Evolutionary conservation across 2,797 vertebrate species (phyloP), one percentile per base, ranked within the genome.

Genomic region (Valencia hispanica): DNA sequence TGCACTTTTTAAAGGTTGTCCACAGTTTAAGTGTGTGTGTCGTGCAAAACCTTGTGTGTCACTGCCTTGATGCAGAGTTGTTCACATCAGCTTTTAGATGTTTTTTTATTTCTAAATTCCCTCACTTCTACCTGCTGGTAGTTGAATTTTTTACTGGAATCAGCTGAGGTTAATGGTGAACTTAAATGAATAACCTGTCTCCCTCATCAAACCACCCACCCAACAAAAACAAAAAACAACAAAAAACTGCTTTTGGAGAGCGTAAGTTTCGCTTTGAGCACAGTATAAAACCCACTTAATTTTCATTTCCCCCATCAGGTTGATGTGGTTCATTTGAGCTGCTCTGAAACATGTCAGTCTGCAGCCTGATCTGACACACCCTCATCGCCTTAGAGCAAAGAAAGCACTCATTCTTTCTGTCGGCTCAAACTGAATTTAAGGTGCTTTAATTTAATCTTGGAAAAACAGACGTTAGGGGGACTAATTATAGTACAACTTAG

Each of bases 361-460:
- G 47, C 69, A 25, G 39, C 39, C 65, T 68, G 65, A 68, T 68
- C 36, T 25, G 65, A 68, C 65, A 68, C 65, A 43, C 39, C 25
- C 65, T 43, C 65, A n/a, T 11, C 25, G 12, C 39, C 22, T 43
- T 27, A 27, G 12, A 27, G 65, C 39, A 68, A 22, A 68, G 65
- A 68, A 68, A 43, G 65, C 65, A 9, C 5, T 68, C 65, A n/a
- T 68, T 68, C 65, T 68, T 68, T 68, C 1, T 8, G 39, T 3
- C 14, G 39, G 22, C 39, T 68, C 39, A 68, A 41, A 43, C 25
- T 25, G 5, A 68, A 68, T 68, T 68, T 68, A 68, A 43, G 14
- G 65, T 68, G 39, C 65, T 68, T 68, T 68, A n/a, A 41, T 68
- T 68, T 68, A 68, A 68, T 68, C 65, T 68, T 17, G 65, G 39